Percentiles rank a stretch among this genome's conserved stretches.
These are phyloP conservation scores for Charina bottae DNA, from an alignment of 2,113 vertebrate genomes.

Conservation along the genomic window DNA sequence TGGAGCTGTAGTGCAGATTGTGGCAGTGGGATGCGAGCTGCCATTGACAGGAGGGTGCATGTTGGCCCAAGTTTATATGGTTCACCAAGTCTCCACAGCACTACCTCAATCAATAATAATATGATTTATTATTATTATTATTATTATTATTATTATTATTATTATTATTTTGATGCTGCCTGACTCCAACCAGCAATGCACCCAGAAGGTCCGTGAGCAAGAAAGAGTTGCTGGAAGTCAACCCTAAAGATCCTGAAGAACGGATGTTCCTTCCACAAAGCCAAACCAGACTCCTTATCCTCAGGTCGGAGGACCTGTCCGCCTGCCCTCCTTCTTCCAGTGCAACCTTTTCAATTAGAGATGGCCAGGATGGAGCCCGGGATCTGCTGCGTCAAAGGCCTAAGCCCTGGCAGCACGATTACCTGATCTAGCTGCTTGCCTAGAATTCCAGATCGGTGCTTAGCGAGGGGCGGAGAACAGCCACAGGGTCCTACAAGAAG, in stretches of 20 bases:
- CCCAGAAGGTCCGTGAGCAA: too few relatives aligned
- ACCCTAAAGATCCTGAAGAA: too few relatives aligned
- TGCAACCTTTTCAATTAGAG: neutral
- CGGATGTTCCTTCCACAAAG: neutral
- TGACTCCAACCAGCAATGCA: too few relatives aligned
- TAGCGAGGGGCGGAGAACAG: neutral
- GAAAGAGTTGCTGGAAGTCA: too few relatives aligned
- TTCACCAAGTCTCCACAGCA: too few relatives aligned
- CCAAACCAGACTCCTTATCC: neutral
- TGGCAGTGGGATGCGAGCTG: neutral
- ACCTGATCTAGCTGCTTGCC: neutral
- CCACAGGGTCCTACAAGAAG: neutral
- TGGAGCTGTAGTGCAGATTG: too few relatives aligned
- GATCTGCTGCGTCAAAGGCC: neutral
- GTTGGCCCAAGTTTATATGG: too few relatives aligned
- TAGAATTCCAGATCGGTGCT: neutral
- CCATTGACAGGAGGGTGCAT: too few relatives aligned
- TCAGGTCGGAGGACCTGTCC: neutral
- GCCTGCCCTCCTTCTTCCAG: accelerated
- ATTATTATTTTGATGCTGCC: too few relatives aligned
- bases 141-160: too few relatives aligned
- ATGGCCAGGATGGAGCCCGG: neutral
- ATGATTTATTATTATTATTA: too few relatives aligned
- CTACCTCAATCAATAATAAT: too few relatives aligned
- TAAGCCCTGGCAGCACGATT: neutral